Evolutionary conservation across 2,113 vertebrate species (phyloP), one percentile per base, ranked within the genome.

Genomic region (Equus quagga): DNA sequence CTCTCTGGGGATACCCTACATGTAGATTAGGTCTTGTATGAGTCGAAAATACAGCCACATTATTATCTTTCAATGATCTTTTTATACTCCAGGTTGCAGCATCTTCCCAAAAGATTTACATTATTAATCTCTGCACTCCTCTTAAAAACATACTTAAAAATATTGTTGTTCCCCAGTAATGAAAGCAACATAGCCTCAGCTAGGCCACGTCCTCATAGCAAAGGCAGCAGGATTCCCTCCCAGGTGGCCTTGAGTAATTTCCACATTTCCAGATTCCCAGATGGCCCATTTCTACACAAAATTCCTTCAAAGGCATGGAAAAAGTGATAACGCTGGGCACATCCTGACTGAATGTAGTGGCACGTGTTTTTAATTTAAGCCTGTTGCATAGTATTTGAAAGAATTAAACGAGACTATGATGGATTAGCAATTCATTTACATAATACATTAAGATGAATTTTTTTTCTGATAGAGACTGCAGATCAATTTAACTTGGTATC

Each of bases 131-230:
- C 86, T 95, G 58, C 11, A 96, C 17, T 88, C 79, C 75, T 90
- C 46, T 87, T 97, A 67, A 87, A 97, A 89, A 96, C 97, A 96
- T 96, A 80, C 70, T 95, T 94, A 88, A 80, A 94, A 94, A 89
- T 94, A 88, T 85, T 60, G n/a, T 78, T 81, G 28, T 83, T 65
- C 49, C 24, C 18, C 60, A 19, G 28, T 92, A 96, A 70, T 28
- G 76, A 62, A 95, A 82, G 46, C 80, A 94, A n/a, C 46, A 49
- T 23, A 62, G 58, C 11, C 6, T 81, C 62, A 70, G 44, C 58
- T 26, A 69, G 69, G 46, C 23, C 26, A n/a, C 7, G 51, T 80
- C 19, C 26, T 73, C 44, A 24, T 1, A 89, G 19, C 2, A 49
- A 76, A 92, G n/a, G 8, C 33, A 81, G 28, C 15, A 64, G 26